Evolutionary conservation across 2,797 vertebrate species (phyloP), one percentile per base, ranked within the genome.

Genomic region (Rachycentron canadum): DNA sequence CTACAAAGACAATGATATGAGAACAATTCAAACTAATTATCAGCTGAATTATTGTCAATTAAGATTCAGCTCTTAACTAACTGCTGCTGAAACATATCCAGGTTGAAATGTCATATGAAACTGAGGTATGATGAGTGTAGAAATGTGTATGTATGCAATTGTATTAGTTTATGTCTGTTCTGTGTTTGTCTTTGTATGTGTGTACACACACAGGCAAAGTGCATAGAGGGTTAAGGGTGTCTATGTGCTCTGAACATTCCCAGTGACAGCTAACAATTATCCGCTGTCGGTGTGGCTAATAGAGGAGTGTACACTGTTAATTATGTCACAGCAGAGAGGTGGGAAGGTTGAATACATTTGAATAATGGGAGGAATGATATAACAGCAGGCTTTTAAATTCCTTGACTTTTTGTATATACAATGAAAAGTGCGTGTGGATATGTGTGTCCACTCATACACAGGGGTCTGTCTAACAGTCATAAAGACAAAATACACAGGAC

Each of bases 201-300:
- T 73, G 59, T 28, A 36, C 30, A 38, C 47, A 55, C 50, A n/a
- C 26, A 52, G 32, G 69, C 64, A 82, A 58, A 73, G 74, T 69
- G 82, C 38, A 25, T 40, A 64, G 73, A 55, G 69, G 83, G 78
- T 81, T 83, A 87, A 89, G 79, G 65, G 81, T 75, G 67, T 82
- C 72, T 81, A 17, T 82, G 86, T 77, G 82, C 86, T 86, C 78
- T 72, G 71, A 90, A 86, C 88, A 85, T 91, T 91, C 74, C 74
- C 86, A 81, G 62, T 92, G 94, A 93, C 94, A 93, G 91, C 93
- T 86, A 91, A 93, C 91, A 93, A 94, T 95, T 94, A 95, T 89
- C 90, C 63, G 85, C 72, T 26, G 56, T 83, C 85, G 70, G 87
- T 83, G 69, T 78, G 79, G 88, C 91, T 94, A 93, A 94, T 93